Evolutionary conservation across 2,797 vertebrate genomes (phyloP), one percentile per base, ranked within the genome.

Genomic region (Steatocranus sp.): DNA sequence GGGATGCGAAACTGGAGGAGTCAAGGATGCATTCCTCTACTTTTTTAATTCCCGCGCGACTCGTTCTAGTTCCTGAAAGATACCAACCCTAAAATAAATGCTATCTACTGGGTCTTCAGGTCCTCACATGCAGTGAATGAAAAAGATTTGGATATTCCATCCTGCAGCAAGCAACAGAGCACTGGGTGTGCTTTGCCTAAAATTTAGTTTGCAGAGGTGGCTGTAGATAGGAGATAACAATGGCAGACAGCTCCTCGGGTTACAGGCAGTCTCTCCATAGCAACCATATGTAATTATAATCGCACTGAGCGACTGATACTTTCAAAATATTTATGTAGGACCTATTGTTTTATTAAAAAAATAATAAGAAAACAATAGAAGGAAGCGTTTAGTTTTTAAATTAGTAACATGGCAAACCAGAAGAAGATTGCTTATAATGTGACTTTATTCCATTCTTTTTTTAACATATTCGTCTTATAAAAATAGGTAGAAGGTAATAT

Each of bases 331-430:
- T 66, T 66, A 66, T 23, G 12, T 11, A 38, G 34, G n/a, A 38
- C n/a, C 5, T 38, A 41, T 41, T 23, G 36, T 23, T 41, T 66
- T n/a, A 41, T 25, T 41, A 6, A 38, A 66, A 66, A 20, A 14
- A 4, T 7, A 3, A 11, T 12, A 7, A 36, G 32, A 36, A 20
- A 20, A 41, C 20, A 38, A 0, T 3, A 61, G 56, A n/a, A 36
- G 3, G 3, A 61, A 61, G 61, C 43, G 36, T 32, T 76, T 74
- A 66, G 32, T 25, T 14, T 66, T 5, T 27, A 49, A 80, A 76
- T 41, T 41, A 81, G 61, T 68, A 83, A 81, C 61, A 43, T 68
- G 2, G 48, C 46, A 74, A 54, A 84, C 48, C 34, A 51, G 79
- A 76, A 49, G 43, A 32, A 48, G 51, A 53, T 68, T 53, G 56